phyloP scores from a whole-genome alignment of 1,140 invertebrate genomes.

The Plectrocnemia conspersa region DNA sequence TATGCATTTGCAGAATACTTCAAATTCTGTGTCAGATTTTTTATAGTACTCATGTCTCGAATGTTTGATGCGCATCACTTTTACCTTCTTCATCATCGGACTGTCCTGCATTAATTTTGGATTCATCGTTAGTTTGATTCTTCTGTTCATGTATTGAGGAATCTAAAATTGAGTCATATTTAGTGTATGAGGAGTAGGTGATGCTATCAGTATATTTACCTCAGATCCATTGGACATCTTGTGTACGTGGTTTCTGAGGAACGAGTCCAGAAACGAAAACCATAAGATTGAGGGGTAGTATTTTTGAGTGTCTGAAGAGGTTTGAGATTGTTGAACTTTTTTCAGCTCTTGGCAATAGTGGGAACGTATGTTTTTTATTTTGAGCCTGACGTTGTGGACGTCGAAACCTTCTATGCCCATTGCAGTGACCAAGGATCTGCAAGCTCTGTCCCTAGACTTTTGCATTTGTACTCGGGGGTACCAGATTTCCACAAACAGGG shows the following conservation, averaged over 20 bases:
- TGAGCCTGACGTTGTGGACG: constrained; percentile 30
- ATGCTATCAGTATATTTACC: too few relatives aligned
- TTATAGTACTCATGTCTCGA: too few relatives aligned
- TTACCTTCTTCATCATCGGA: neutral
- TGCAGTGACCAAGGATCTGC: constrained; percentile 11
- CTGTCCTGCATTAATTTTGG: neutral
- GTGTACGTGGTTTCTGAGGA: constrained; percentile 15
- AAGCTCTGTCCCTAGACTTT: constrained; percentile 17
- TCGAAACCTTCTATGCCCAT: constrained; percentile 28
- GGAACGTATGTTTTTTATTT: constrained; percentile 35
- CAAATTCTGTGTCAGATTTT: constrained; percentile 5
- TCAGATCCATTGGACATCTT: too few relatives aligned
- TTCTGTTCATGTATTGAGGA: too few relatives aligned
- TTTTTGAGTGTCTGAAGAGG: neutral
- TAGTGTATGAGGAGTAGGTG: too few relatives aligned
- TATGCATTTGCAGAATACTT: constrained; percentile 5
- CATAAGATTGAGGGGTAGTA: constrained; percentile 11
- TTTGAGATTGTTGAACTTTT: constrained; percentile 15
- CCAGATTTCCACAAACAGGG: constrained; percentile 28
- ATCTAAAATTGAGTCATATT: too few relatives aligned
- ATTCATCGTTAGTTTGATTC: too few relatives aligned
- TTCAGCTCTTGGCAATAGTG: constrained; percentile 34
- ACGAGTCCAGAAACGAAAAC: constrained; percentile 7
- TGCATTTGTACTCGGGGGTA: constrained; percentile 28
- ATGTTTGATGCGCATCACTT: too few relatives aligned